phyloP scores from a whole-genome alignment of 2,113 vertebrate species.

The Sceloporus undulatus region DNA sequence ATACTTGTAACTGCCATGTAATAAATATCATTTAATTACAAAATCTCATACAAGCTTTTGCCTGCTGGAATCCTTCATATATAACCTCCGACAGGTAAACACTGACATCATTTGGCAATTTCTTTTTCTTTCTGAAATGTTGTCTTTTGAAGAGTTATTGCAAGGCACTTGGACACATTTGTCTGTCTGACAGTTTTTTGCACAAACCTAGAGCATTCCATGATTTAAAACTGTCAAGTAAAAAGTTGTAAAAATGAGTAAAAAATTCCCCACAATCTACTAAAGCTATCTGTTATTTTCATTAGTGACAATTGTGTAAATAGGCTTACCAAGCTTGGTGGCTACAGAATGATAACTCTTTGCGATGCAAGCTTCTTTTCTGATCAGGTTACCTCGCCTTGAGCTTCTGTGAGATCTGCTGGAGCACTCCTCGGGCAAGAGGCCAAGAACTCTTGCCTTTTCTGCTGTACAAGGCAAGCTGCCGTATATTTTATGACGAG shows the following conservation, averaged over 20 bases:
- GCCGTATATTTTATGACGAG: conserved; percentile 99
- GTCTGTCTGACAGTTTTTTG: not conserved
- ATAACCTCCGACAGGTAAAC: not conserved
- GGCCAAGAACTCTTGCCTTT: conserved; percentile 96
- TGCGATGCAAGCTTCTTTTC: not conserved
- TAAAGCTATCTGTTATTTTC: not conserved
- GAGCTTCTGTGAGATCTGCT: conserved; percentile 94
- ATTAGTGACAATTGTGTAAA: not conserved
- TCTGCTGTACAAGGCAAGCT: conserved; percentile 96
- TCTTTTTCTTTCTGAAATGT: not conserved
- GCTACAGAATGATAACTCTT: not conserved
- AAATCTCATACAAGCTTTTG: not conserved
- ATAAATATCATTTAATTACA: not conserved
- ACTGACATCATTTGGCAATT: not conserved
- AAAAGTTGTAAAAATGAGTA: not conserved
- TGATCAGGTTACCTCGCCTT: conserved; percentile 86
- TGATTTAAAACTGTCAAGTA: not conserved
- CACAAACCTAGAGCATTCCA: not conserved
- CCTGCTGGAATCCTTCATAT: not conserved
- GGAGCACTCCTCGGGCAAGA: conserved; percentile 96
- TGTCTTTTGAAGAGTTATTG: not conserved
- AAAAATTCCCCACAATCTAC: not conserved
- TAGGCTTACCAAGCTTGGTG: conserved; percentile 1
- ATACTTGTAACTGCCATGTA: not conserved
- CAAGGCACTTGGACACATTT: not conserved